These are phyloP conservation scores for Pseudorhiza aurosa DNA, from an alignment of 30 jellyfish, hydroid and myxozoan genomes.

Conservation along the genomic window DNA sequence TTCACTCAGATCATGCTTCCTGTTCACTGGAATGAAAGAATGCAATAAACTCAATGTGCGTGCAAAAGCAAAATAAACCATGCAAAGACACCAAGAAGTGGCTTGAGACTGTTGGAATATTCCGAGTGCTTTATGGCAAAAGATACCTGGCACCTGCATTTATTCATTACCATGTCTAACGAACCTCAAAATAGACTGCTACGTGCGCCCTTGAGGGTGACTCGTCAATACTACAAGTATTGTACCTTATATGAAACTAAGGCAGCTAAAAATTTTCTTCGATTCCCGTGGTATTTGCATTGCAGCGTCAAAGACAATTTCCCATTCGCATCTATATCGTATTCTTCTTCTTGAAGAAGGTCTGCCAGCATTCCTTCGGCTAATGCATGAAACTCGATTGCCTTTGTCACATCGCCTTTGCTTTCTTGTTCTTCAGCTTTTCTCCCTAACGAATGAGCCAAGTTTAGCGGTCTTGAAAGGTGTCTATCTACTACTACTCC, in stretches of 20 bases:
- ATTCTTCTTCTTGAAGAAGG: neutral
- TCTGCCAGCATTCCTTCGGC: neutral
- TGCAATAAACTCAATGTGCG: too few relatives aligned
- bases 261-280: neutral
- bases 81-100: too few relatives aligned
- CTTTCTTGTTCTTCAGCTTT: conserved; percentile 17
- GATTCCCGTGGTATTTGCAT: conserved; percentile 4
- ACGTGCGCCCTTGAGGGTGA: too few relatives aligned
- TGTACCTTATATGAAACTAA: neutral
- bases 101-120: too few relatives aligned
- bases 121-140: too few relatives aligned
- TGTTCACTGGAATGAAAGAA: too few relatives aligned
- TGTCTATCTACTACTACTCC: conserved; percentile 7
- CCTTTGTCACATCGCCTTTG: neutral
- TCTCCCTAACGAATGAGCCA: conserved; percentile 36
- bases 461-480: neutral
- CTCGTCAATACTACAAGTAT: too few relatives aligned
- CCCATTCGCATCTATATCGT: neutral
- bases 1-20: too few relatives aligned
- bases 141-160: too few relatives aligned
- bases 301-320: conserved; percentile 21
- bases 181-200: too few relatives aligned
- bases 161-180: too few relatives aligned
- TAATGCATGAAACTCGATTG: conserved; percentile 18
- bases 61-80: too few relatives aligned